A percentile compares a stretch with the other conserved stretches of the same genome.
These are phyloP conservation scores for Drosophila varians DNA, from an alignment of 1,140 invertebrate species.

Conservation along the genomic window DNA sequence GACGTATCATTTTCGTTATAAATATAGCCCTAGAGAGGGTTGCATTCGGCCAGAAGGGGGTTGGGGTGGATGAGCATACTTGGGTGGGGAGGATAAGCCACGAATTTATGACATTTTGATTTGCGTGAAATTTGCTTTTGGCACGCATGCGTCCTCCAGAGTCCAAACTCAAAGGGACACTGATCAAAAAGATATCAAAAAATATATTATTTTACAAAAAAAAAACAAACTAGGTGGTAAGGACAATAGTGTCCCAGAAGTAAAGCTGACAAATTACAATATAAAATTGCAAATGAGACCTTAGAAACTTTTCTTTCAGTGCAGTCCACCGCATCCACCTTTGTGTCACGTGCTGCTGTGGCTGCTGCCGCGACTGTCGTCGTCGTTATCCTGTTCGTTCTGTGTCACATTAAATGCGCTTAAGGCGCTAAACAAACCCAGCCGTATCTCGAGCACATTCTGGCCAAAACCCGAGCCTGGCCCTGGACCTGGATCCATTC, in stretches of 20 bases:
- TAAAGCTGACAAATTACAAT: no score
- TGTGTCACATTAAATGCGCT: slow-evolving; percentile 82
- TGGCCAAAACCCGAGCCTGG: not conserved
- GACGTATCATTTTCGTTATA: slow-evolving; percentile 81
- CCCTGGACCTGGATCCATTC: slow-evolving; percentile 1
- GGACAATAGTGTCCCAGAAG: no score
- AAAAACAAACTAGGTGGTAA: no score
- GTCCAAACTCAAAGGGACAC: slow-evolving; percentile 13
- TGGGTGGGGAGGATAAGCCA: slow-evolving; percentile 61
- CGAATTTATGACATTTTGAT: slow-evolving; percentile 84
- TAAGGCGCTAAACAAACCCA: slow-evolving; percentile 79
- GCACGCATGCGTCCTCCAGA: slow-evolving; percentile 76
- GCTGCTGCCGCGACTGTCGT: slow-evolving; percentile 52
- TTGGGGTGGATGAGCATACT: not conserved
- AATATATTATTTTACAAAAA: not conserved
- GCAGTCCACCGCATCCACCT: slow-evolving; percentile 22
- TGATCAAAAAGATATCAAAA: not conserved
- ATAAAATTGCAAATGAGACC: no score
- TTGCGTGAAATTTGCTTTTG: slow-evolving; percentile 83
- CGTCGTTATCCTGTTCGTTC: slow-evolving; percentile 82
- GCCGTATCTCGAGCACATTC: slow-evolving; percentile 17
- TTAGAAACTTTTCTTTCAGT: not conserved
- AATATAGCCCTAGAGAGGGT: slow-evolving; percentile 62
- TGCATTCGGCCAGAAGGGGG: slow-evolving; percentile 11
- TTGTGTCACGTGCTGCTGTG: slow-evolving; percentile 74